Base-by-base conservation (phyloP, 2,797 vertebrate species). In the Lates japonicus region DNA sequence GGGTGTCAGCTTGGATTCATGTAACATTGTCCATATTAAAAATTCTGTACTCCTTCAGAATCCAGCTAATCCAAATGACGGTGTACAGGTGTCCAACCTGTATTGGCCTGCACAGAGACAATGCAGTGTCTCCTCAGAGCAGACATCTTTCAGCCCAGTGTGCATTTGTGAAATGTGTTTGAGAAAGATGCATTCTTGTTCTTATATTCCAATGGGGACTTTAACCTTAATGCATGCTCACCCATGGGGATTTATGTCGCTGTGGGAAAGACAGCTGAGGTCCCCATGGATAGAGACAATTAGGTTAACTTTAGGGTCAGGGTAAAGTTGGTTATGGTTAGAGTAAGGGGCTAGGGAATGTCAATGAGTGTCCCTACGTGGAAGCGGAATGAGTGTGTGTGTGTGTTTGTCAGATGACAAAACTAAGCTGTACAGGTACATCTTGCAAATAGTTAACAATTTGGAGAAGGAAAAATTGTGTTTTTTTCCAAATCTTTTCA, bases 131-230 rank as follows among this genome's bases (percentile, higher is more conserved):
- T 81, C 55, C 46, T 57, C 9, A 19, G 2, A 62, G 44, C 51
- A 44, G 69, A 78, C 17, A 19, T 22, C 46, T 39, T 59, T 59
- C 25, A 60, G 31, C 46, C 42, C 17, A 4, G 61, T 65, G 60
- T 52, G 12, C 9, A 5, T n/a, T 16, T 72, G 63, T 59, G 11
- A 35, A 44, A 17, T 74, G 59, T 69, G 58, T 57, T 42, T 59
- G 49, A 54, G 12, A 54, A n/a, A 4, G 55, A 57, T 33, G 11
- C 25, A 10, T 14, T 12, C 14, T 22, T 29, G 46, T 49, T 29
- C 25, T 29, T 29, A 29, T 29, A 29, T 29, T 2, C 25, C 25
- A 29, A 29, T 29, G 25, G 25, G 25, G 25, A 29, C 25, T 29
- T 29, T 29, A 29, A 29, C 2, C 25, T 29, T 29, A 29, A 29